Evolutionary conservation across 1,140 invertebrate species (phyloP).

Genomic region (Drosophila rufa): DNA sequence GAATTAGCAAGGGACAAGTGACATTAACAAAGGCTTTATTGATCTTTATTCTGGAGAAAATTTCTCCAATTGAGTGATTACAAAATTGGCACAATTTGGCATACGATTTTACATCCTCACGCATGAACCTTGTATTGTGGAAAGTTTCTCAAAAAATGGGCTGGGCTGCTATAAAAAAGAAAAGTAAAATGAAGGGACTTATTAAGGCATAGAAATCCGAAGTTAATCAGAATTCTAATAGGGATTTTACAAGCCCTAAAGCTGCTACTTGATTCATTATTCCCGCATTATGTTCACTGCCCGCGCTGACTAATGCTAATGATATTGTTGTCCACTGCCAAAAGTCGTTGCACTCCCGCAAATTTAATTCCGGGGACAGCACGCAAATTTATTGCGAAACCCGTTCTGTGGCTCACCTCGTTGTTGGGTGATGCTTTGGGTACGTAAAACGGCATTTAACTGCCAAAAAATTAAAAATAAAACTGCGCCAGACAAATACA

Average conservation of each 20-base stretch:
- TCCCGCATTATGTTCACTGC: background rate
- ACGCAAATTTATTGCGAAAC: conserved; percentile 39
- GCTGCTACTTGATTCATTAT: background rate
- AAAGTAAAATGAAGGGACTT: background rate
- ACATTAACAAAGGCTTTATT: conserved; percentile 2
- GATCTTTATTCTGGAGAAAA: background rate
- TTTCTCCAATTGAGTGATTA: background rate
- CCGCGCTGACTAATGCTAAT: conserved; percentile 52
- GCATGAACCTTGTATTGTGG: conserved; percentile 1
- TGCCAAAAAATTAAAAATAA: background rate
- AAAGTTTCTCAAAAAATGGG: conserved; percentile 5
- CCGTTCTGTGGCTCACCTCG: conserved; percentile 3
- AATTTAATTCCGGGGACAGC: conserved; percentile 15
- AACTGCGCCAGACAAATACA: background rate
- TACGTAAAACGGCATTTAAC: conserved; percentile 19
- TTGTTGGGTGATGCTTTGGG: background rate
- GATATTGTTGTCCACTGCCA: conserved; percentile 18
- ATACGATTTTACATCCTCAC: conserved; percentile 3
- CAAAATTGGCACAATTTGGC: background rate
- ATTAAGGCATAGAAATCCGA: background rate
- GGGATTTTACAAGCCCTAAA: background rate
- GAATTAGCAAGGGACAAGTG: background rate
- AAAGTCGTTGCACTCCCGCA: conserved; percentile 63
- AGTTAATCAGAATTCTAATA: background rate
- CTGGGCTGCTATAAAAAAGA: background rate